Base-by-base conservation (phyloP, 2,113 vertebrate species). In the Bujurquina vittata region DNA sequence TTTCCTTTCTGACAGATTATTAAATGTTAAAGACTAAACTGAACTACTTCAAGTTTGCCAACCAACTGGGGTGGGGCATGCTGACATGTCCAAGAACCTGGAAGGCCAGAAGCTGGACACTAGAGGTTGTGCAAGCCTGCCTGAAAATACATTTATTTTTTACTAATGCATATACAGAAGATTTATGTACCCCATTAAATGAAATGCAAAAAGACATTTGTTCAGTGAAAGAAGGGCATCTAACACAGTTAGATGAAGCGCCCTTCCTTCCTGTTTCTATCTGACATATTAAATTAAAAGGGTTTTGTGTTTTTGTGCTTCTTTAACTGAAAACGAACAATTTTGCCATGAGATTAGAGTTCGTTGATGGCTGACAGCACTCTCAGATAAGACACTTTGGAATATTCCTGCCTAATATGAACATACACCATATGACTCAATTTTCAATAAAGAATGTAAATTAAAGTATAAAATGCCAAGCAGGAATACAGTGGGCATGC, bases 291-390 rank as follows among this genome's bases (percentile, higher is more conserved):
- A 62, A 84, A 74, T 63, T 12, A 22, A 80, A 81, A 35, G 17
- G 7, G 59, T 82, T 67, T 69, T 88, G 67, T 85, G 77, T 89
- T 18, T 86, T 77, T 83, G 73, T 84, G 72, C 83, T 26, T 88
- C 84, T 77, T 78, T 72, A 78, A 58, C 62, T 89, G 73, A 83
- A 10, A 29, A 22, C 37, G 74, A 14, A 37, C n/a, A 74, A 56
- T 72, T 79, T 82, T 87, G 43, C 54, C 74, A 62, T 54, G 35
- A 1, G 65, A 69, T 69, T 37, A 58, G 31, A 55, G 9, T 74
- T 29, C 73, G 35, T 55, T 56, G 23, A 85, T 55, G 52, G 35
- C 10, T 29, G 49, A 56, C n/a, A 79, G 22, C 22, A 14, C 23
- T 54, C 20, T 31, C 10, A 23, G 35, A 40, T 11, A 12, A 1